A percentile compares a stretch with the other conserved stretches of the same genome.
phyloP scores from a whole-genome alignment of 2,797 vertebrate genomes.

The Anguilla pacifica region DNA sequence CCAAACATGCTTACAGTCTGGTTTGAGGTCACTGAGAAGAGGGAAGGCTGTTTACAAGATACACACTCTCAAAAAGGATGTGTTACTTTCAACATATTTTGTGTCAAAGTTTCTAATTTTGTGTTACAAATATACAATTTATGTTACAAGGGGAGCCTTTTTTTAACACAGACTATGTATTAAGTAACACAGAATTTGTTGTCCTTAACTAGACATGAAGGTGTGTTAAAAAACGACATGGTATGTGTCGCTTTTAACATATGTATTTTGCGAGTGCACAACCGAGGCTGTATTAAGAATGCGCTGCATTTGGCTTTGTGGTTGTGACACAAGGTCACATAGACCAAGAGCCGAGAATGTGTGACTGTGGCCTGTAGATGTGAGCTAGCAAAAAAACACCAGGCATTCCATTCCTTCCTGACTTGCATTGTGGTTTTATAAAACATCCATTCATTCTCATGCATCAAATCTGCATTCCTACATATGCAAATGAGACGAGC shows the following conservation, averaged over 20 bases:
- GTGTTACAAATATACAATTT: too few species aligned
- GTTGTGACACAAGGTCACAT: neutral
- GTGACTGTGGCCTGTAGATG: neutral
- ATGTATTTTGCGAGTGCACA: neutral
- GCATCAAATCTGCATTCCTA: neutral
- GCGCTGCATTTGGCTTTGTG: neutral
- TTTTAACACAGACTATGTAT: too few species aligned
- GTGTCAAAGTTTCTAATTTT: too few species aligned
- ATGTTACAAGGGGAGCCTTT: too few species aligned
- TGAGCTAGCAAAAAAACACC: neutral
- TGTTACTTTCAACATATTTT: too few species aligned
- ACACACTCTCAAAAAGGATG: too few species aligned
- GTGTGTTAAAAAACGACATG: too few species aligned
- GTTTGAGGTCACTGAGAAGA: too few species aligned
- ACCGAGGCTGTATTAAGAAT: neutral
- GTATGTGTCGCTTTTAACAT: too few species aligned
- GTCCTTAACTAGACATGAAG: too few species aligned
- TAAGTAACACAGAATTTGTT: too few species aligned
- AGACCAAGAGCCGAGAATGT: neutral
- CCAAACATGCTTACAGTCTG: neutral
- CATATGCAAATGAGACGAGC: neutral
- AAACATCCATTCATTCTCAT: neutral
- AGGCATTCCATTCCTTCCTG: neutral
- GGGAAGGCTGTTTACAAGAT: too few species aligned
- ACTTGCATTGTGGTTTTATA: neutral